These are phyloP conservation scores for Nesidiocoris tenuis DNA, from an alignment of 2,888 invertebrate genomes.

Conservation along the genomic window DNA sequence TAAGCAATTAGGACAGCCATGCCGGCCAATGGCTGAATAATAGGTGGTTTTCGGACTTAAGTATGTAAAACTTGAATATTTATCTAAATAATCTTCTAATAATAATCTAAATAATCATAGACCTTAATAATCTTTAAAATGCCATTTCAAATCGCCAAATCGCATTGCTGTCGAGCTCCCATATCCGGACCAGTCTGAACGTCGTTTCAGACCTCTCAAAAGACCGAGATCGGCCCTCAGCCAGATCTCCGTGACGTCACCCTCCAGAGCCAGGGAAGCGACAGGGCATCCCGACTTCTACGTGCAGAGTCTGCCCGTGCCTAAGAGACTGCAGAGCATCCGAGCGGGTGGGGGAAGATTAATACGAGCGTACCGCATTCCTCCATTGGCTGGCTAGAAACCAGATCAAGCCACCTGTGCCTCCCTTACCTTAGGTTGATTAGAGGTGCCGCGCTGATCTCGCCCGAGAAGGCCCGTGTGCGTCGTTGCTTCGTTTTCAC, in stretches of 20 bases:
- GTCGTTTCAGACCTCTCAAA: no score
- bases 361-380: slow-evolving; percentile 43
- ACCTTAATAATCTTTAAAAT: no score
- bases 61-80: no score
- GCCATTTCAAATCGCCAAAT: no score
- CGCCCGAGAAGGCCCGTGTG: background rate
- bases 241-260: slow-evolving; percentile 30
- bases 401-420: slow-evolving; percentile 44
- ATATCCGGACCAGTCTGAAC: no score
- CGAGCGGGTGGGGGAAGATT: slow-evolving; percentile 38
- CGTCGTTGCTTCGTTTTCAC: slow-evolving; percentile 10
- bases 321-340: background rate
- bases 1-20: no score
- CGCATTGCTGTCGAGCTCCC: no score
- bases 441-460: slow-evolving; percentile 19
- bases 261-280: slow-evolving; percentile 18
- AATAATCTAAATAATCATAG: no score
- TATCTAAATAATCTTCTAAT: no score
- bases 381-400: slow-evolving; percentile 34
- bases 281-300: background rate
- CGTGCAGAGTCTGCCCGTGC: no score
- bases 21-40: no score
- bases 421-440: slow-evolving; percentile 31
- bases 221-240: slow-evolving; percentile 12
- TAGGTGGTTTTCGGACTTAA: no score